Evolutionary conservation across 2,888 invertebrate genomes (phyloP), one percentile per base, ranked within the genome.

Genomic region (Sepiola atlantica): DNA sequence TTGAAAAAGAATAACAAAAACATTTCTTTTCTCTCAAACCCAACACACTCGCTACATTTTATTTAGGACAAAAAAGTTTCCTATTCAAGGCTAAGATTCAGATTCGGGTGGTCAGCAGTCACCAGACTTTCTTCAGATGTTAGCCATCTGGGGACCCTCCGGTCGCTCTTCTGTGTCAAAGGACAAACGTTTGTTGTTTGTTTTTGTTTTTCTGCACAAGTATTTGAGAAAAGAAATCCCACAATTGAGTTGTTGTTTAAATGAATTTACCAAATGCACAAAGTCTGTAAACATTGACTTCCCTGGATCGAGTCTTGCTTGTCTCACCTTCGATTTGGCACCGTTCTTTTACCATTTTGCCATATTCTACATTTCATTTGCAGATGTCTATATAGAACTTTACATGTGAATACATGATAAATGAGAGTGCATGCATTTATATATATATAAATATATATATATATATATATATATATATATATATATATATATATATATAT

Each of bases 101-200:
- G 77, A 77, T 77, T 32, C n/a, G 77, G 77, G 77, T 77, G 45
- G 45, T 45, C 45, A 8, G 45, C 77, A 77, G 77, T 32, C n/a
- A 4, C 77, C n/a, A 77, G 77, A 77, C n/a, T 77, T n/a, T 77
- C n/a, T 77, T 77, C 77, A 77, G 77, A 77, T 77, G 32, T 77
- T 77, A 77, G 77, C 77, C 77, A 77, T 77, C n/a, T 77, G 77
- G 77, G 77, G 77, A n/a, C 77, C 77, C 77, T 77, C 77, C n/a
- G 77, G 77, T 77, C 77, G 77, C 77, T 77, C 77, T 77, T n/a
- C n/a, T 16, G 4, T 77, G n/a, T 77, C n/a, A 32, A 45, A 77
- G 61, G 24, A 61, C 61, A 61, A 24, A n/a, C 14, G n/a, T 14
- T n/a, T 4, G n/a, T 14, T n/a, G 16, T 16, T 14, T n/a, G 16